phyloP scores from a whole-genome alignment of 2,113 vertebrate genomes.

The Candoia aspera region DNA sequence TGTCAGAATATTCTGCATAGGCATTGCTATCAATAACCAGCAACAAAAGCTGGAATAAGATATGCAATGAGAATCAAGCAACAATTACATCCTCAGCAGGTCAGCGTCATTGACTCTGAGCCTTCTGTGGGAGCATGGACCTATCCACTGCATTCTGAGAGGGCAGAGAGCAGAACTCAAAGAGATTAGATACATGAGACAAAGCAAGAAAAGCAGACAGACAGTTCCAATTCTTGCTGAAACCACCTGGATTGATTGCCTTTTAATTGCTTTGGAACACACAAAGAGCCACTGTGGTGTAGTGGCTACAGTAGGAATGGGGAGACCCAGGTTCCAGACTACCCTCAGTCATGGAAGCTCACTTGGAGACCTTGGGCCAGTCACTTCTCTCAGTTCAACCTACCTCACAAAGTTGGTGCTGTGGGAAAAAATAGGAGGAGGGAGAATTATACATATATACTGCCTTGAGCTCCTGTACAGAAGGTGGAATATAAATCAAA shows the following conservation, averaged over 20 bases:
- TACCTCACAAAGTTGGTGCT: too few species aligned
- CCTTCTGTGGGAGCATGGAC: not conserved
- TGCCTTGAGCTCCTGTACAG: too few species aligned
- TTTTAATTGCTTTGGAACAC: not conserved
- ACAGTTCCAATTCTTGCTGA: not conserved
- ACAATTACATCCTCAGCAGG: not conserved
- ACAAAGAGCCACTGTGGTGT: too few species aligned
- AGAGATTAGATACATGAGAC: not conserved
- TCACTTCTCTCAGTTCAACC: too few species aligned
- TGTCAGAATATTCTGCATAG: not conserved
- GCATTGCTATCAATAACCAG: not conserved
- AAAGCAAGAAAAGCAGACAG: not conserved
- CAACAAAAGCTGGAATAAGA: not conserved
- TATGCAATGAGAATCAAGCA: not conserved
- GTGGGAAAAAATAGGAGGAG: too few species aligned
- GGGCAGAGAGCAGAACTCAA: not conserved
- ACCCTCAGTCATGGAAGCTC: too few species aligned
- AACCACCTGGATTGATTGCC: not conserved
- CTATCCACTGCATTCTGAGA: not conserved
- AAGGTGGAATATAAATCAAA: too few species aligned
- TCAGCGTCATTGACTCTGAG: not conserved
- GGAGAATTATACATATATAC: too few species aligned
- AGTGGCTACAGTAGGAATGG: too few species aligned
- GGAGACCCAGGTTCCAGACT: too few species aligned
- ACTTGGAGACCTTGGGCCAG: too few species aligned